Evolutionary conservation across 2,113 vertebrate genomes (phyloP).

Genomic region (Cairina moschata): DNA sequence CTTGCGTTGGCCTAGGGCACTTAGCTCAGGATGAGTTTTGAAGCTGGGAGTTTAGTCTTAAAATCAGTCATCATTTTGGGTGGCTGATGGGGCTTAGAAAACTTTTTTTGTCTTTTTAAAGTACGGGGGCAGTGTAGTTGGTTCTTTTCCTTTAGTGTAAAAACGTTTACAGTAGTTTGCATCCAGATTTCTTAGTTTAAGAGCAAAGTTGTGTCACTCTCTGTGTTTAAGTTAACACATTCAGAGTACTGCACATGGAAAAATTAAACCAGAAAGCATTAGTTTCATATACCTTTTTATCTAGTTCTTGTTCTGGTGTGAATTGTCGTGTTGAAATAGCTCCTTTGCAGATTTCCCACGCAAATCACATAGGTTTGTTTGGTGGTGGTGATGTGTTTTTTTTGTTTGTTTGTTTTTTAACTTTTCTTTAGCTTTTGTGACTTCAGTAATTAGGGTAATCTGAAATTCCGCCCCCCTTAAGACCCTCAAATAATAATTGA

Average conservation of each 20-base stretch:
- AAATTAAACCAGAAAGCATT: background rate
- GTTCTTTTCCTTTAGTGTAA: background rate
- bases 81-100: background rate
- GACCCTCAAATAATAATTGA: background rate
- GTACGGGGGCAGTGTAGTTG: background rate
- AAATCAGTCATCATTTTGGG: background rate
- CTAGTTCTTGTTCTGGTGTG: background rate
- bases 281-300: fast-evolving
- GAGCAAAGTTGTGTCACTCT: background rate
- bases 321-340: background rate
- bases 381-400: too few species aligned
- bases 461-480: background rate
- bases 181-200: background rate
- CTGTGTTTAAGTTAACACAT: background rate
- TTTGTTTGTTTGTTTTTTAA: background rate
- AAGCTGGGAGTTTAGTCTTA: background rate
- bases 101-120: background rate
- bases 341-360: background rate
- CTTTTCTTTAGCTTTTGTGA: background rate
- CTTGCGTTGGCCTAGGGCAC: background rate
- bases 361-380: background rate
- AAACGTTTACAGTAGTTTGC: background rate
- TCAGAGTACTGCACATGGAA: background rate
- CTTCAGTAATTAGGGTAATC: background rate
- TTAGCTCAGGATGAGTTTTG: background rate